phyloP scores from a whole-genome alignment of 2,888 invertebrate species.

The Nephrotoma guestfalica region DNA sequence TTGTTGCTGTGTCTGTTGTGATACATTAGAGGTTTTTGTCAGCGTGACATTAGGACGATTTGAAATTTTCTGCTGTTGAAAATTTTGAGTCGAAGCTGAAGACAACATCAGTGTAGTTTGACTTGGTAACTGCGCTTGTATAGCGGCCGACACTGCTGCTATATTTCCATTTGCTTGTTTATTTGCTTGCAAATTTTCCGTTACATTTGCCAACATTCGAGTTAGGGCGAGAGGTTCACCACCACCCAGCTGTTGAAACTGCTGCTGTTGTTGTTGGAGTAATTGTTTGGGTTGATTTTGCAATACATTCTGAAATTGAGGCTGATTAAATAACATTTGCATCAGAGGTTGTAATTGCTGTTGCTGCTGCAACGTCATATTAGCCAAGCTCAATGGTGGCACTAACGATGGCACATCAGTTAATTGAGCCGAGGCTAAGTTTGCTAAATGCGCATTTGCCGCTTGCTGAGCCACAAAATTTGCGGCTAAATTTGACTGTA shows the following conservation, averaged over 20 bases:
- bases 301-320: constrained; percentile 20
- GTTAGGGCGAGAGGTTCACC: constrained; percentile 22
- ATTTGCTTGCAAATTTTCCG: constrained; percentile 20
- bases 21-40: background rate
- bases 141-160: constrained; percentile 12
- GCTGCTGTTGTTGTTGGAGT: constrained; percentile 16
- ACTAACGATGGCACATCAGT: background rate
- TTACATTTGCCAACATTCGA: constrained; percentile 19
- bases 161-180: constrained; percentile 22
- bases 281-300: constrained; percentile 21
- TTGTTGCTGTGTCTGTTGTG: constrained; percentile 14
- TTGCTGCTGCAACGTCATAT: constrained; percentile 17
- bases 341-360: constrained; percentile 20
- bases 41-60: background rate
- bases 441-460: background rate
- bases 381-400: constrained; percentile 9
- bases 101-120: constrained; percentile 11
- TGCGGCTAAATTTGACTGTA: background rate
- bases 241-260: constrained; percentile 18
- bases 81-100: constrained; percentile 18
- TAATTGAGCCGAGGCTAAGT: background rate
- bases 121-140: constrained; percentile 20
- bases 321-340: constrained; percentile 18
- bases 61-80: constrained; percentile 16
- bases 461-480: background rate